These are phyloP conservation scores for Mungos mungo DNA, from an alignment of 2,113 vertebrate genomes.

Conservation along the genomic window DNA sequence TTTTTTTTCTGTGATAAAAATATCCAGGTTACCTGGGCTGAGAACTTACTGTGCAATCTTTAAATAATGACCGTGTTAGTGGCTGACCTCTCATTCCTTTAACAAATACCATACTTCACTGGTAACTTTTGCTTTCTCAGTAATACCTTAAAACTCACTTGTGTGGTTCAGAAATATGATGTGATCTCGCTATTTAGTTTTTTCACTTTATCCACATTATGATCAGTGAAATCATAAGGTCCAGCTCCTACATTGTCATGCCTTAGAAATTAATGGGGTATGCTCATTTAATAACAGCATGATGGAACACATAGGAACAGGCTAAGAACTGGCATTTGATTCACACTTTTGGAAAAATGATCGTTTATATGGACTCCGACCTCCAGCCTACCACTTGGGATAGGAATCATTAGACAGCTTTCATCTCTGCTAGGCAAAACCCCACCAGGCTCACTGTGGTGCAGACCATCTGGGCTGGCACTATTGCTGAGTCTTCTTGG, in stretches of 20 bases:
- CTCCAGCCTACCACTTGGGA: not conserved
- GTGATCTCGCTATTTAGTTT: not conserved
- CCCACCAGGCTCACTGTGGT: not conserved
- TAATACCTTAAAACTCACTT: not conserved
- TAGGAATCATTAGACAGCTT: not conserved
- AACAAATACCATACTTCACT: not conserved
- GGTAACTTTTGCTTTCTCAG: not conserved
- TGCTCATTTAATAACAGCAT: not conserved
- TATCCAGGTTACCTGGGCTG: not conserved
- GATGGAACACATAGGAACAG: not conserved
- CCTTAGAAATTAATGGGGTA: not conserved
- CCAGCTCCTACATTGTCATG: not conserved
- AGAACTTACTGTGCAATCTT: not conserved
- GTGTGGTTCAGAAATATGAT: not conserved
- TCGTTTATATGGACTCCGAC: not conserved
- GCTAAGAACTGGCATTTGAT: not conserved
- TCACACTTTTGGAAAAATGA: not conserved
- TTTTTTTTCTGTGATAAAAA: not conserved
- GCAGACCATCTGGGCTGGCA: not conserved
- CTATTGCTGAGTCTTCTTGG: not conserved
- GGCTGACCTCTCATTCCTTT: not conserved
- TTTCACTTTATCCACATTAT: not conserved
- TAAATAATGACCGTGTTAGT: not conserved
- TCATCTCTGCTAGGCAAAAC: not conserved
- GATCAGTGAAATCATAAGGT: not conserved